Base-by-base conservation (phyloP, 2,797 vertebrate species). In the Mergus octosetaceus region DNA sequence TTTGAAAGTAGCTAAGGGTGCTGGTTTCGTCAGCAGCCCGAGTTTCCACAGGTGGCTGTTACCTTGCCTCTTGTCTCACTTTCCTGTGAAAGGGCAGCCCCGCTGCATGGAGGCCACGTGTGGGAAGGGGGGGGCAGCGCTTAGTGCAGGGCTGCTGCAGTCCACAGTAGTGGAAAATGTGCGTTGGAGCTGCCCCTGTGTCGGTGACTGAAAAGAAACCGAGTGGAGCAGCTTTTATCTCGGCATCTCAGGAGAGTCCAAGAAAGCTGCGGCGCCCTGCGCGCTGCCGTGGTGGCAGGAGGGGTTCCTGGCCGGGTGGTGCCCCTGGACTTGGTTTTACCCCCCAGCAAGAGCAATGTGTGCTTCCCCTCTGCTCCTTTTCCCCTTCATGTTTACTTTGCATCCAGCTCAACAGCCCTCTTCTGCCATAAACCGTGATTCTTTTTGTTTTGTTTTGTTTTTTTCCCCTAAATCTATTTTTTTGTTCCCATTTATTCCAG, bases 401-500 rank as follows among this genome's bases (percentile, higher is more conserved):
- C 60, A 51, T 83, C 85, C 88, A 85, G 28, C 86, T 41, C 70
- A 7, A 45, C 95, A 92, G 58, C 74, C 79, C 86, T 84, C 51
- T 77, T 87, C 93, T 93, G 24, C 90, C 96, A 72, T 93, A 74
- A 94, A 51, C 70, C 60, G n/a, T 93, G 73, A 85, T 90, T 95
- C 20, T 51, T 96, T 95, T 92, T 85, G 51, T 0, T 9, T 74
- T 91, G 83, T 69, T 80, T 87, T 88, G 2, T 5, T 86, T 72
- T 80, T 87, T 88, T 2, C 5, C 80, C 97, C 95, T 97, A 97
- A 97, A 95, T 66, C 53, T 90, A 58, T 96, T 96, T 97, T 95
- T 98, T 93, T 98, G 93, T 98, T 97, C 98, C 97, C 96, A 94
- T 96, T 96, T 98, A 88, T 98, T 98, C 95, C 97, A 98, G 98